phyloP scores from a whole-genome alignment of 1,140 invertebrate genomes.

The Sycophaga agraensis region DNA sequence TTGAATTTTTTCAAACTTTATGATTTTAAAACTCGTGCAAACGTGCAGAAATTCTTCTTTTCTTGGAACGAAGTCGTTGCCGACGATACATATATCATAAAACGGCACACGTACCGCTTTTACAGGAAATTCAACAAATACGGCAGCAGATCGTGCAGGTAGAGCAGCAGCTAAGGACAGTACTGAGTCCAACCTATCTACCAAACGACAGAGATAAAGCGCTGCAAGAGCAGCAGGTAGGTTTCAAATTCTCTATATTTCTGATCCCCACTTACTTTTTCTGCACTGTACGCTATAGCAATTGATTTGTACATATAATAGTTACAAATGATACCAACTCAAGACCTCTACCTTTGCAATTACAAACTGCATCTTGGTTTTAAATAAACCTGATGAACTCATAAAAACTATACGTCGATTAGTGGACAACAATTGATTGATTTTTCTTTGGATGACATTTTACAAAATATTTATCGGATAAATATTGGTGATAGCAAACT shows the following conservation, averaged over 20 bases:
- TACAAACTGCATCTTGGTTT: no score
- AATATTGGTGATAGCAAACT: no score
- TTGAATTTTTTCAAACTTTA: no score
- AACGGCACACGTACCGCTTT: conserved; percentile 29
- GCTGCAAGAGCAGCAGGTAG: conserved; percentile 88
- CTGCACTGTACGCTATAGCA: conserved; percentile 48
- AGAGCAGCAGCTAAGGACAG: conserved; percentile 80
- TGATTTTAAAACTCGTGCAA: no score
- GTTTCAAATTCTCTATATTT: conserved; percentile 48
- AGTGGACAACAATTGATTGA: conserved; percentile 4
- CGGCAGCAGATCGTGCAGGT: conserved; percentile 80
- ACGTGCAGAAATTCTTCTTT: conserved; percentile 19
- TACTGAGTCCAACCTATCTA: conserved; percentile 78
- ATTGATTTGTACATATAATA: conserved; percentile 46
- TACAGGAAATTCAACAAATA: conserved; percentile 79
- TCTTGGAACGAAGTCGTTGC: neutral
- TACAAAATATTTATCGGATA: no score
- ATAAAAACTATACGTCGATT: conserved; percentile 11
- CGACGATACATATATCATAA: neutral
- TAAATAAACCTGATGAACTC: no score
- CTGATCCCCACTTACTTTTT: conserved; percentile 22
- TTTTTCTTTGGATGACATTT: no score
- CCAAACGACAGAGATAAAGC: conserved; percentile 83
- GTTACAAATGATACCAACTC: conserved; percentile 51
- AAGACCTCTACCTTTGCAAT: conserved; percentile 51